Evolutionary conservation across 1,140 invertebrate species (phyloP).

Genomic region (Pomacea maculata): DNA sequence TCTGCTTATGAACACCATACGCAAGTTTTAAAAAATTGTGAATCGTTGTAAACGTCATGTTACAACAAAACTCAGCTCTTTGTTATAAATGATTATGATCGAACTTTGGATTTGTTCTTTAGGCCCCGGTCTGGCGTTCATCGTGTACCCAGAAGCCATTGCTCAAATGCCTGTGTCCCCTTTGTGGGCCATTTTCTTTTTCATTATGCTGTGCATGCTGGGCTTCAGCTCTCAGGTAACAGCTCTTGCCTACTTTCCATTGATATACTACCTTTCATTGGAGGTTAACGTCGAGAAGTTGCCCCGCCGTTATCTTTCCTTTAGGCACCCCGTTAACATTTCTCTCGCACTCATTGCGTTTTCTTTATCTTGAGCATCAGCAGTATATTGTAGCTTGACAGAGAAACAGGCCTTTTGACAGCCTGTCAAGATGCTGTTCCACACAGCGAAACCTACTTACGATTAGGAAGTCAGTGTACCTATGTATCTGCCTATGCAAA

Average conservation of each 20-base stretch:
- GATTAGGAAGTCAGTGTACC: too few relatives aligned
- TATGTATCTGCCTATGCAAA: too few relatives aligned
- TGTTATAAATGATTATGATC: too few relatives aligned
- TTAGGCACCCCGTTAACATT: neutral
- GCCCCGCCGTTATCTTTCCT: neutral
- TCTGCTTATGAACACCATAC: too few relatives aligned
- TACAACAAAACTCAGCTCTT: too few relatives aligned
- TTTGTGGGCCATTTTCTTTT: conserved; percentile 95
- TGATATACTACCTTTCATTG: neutral
- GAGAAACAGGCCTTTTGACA: neutral
- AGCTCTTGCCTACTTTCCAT: neutral
- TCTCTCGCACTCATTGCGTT: neutral
- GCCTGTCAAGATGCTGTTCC: too few relatives aligned
- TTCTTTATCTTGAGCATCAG: neutral
- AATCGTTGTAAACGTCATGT: too few relatives aligned
- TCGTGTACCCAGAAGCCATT: conserved; percentile 55
- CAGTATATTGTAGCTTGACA: neutral
- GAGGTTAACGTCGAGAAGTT: neutral
- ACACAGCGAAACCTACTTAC: too few relatives aligned
- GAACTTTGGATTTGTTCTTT: too few relatives aligned
- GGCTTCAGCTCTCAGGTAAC: conserved; percentile 66
- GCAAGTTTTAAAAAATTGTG: too few relatives aligned
- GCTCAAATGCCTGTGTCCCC: conserved; percentile 83
- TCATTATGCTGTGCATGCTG: conserved; percentile 95
- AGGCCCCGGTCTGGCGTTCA: conserved; percentile 54